Conservation (phyloP, 2,888 invertebrate species). For the Thecophora atra region DNA sequence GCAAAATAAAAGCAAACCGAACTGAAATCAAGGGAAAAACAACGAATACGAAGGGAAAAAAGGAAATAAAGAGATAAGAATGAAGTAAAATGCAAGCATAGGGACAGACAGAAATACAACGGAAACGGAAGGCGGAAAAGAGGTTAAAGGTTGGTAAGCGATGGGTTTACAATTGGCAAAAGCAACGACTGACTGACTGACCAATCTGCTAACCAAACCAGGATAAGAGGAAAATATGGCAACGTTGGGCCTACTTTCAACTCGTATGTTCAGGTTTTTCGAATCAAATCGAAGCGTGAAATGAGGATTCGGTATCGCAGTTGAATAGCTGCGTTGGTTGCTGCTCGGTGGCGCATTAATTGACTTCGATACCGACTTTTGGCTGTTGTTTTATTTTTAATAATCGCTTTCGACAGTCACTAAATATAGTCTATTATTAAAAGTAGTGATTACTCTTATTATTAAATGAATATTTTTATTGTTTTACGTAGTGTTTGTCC, state of each 20-base stretch:
- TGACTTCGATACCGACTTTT: background rate
- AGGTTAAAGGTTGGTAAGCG: constrained; percentile 5
- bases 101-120: background rate
- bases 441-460: no score
- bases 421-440: no score
- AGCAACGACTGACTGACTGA: no score
- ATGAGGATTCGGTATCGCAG: background rate
- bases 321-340: background rate
- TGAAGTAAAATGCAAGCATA: background rate
- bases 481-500: no score
- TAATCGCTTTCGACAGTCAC: no score
- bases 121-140: background rate
- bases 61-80: constrained; percentile 10
- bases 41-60: background rate
- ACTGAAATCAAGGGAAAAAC: background rate
- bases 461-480: no score
- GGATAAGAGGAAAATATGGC: background rate
- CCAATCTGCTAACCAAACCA: no score
- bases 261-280: background rate
- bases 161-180: background rate
- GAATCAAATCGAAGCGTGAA: constrained; percentile 12
- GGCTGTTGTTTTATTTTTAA: no score
- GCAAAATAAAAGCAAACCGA: constrained; percentile 23
- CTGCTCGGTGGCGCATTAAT: background rate
- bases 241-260: background rate